phyloP scores from a whole-genome alignment of 2,797 vertebrate species.

The Acanthurus leucopareius region DNA sequence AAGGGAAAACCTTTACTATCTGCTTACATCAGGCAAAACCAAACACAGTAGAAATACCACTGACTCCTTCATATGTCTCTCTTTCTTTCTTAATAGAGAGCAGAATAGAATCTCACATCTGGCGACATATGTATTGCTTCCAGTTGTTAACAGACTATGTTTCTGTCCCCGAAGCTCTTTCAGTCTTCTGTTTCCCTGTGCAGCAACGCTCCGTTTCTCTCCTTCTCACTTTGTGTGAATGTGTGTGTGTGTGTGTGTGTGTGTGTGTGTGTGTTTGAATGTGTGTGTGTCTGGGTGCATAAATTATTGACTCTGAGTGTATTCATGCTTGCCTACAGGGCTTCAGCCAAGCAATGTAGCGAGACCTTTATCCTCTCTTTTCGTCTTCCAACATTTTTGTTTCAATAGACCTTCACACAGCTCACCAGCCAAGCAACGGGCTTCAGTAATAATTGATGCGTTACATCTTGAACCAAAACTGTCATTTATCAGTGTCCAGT shows the following conservation, averaged over 20 bases:
- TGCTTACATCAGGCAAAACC: slow-evolving; percentile 52
- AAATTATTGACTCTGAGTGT: slow-evolving; percentile 85
- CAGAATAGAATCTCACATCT: slow-evolving; percentile 55
- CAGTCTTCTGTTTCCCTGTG: slow-evolving; percentile 51
- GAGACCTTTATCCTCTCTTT: slow-evolving; percentile 70
- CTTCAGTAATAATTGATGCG: slow-evolving; percentile 65
- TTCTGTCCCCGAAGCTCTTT: slow-evolving; percentile 68
- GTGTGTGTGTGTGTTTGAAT: slow-evolving; percentile 40
- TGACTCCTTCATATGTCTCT: slow-evolving; percentile 33
- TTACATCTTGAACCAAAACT: slow-evolving; percentile 55
- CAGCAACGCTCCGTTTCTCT: slow-evolving; percentile 37
- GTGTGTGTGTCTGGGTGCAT: slow-evolving; percentile 73
- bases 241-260: slow-evolving; percentile 43
- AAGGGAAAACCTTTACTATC: slow-evolving; percentile 68
- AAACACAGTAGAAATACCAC: slow-evolving; percentile 44
- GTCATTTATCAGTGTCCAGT: slow-evolving; percentile 55
- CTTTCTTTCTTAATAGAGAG: slow-evolving; percentile 28
- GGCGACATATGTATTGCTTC: slow-evolving; percentile 60
- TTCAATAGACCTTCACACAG: slow-evolving; percentile 55
- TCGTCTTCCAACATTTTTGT: slow-evolving; percentile 58
- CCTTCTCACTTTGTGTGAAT: slow-evolving; percentile 50
- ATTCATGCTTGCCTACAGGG: slow-evolving; percentile 81
- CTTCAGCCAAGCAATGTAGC: slow-evolving; percentile 71
- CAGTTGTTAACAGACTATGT: slow-evolving; percentile 66
- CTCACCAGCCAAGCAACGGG: slow-evolving; percentile 41